Percentiles rank a stretch among this genome's conserved stretches.
Conservation (phyloP, 2,888 invertebrate genomes). For the Chloroclystis v-ata region DNA sequence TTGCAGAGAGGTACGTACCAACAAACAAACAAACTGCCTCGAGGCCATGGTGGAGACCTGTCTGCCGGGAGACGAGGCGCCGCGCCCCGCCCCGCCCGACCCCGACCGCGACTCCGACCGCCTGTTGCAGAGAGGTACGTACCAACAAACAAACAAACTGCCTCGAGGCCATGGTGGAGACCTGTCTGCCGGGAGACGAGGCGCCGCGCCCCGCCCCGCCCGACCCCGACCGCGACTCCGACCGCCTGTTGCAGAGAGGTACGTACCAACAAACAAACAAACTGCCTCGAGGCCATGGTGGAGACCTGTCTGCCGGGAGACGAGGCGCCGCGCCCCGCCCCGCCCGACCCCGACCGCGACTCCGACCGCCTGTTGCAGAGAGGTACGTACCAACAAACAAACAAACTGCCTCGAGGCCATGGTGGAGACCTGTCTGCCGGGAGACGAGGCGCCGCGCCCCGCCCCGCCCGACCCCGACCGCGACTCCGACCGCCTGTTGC, state of each 20-base stretch:
- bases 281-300: slow-evolving; percentile 98
- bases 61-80: slow-evolving; percentile 80
- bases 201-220: slow-evolving; percentile 51
- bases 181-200: slow-evolving; percentile 86
- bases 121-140: not conserved
- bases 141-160: too few relatives aligned
- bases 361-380: slow-evolving; percentile 27
- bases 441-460: slow-evolving; percentile 51
- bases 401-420: slow-evolving; percentile 98
- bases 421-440: slow-evolving; percentile 96
- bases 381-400: too few relatives aligned
- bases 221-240: slow-evolving; percentile 48
- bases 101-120: slow-evolving; percentile 44
- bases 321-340: slow-evolving; percentile 47
- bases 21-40: too few relatives aligned
- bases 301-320: slow-evolving; percentile 93
- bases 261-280: too few relatives aligned
- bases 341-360: slow-evolving; percentile 53
- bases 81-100: slow-evolving; percentile 56
- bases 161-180: slow-evolving; percentile 98
- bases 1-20: not conserved
- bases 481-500: slow-evolving; percentile 1
- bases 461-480: slow-evolving; percentile 41
- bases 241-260: slow-evolving; percentile 10
- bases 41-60: slow-evolving; percentile 99